Conservation (phyloP, 2,113 vertebrate species). For the Tenrec ecaudatus region DNA sequence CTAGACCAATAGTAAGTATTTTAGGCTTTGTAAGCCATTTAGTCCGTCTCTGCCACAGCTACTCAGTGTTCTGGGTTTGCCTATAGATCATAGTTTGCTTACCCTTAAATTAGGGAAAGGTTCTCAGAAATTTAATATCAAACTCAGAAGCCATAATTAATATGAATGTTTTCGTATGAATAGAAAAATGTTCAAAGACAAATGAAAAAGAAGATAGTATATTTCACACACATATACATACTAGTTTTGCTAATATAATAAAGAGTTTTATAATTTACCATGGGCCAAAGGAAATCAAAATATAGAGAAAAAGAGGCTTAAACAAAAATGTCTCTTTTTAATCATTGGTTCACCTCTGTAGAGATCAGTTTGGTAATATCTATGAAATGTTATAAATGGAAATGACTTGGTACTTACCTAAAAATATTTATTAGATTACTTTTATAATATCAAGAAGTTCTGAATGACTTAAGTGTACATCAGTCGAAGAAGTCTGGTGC, state of each 20-base stretch:
- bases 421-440: slow-evolving; percentile 26
- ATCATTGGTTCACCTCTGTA: not conserved
- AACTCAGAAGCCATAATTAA: slow-evolving; percentile 1
- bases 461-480: slow-evolving; percentile 35
- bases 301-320: not conserved
- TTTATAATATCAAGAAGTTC: slow-evolving; percentile 31
- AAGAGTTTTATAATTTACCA: slow-evolving; percentile 43
- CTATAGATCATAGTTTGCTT: not conserved
- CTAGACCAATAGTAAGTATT: slow-evolving; percentile 25
- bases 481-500: not conserved
- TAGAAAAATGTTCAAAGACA: not conserved
- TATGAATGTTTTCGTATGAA: not conserved
- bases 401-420: not conserved
- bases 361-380: slow-evolving; percentile 43
- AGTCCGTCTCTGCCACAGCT: not conserved
- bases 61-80: not conserved
- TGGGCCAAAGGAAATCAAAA: slow-evolving; percentile 7
- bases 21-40: not conserved
- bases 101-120: not conserved
- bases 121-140: slow-evolving; percentile 10
- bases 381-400: not conserved
- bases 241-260: slow-evolving; percentile 33
- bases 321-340: too few species aligned
- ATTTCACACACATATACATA: not conserved
- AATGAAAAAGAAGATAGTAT: too few species aligned